phyloP scores from a whole-genome alignment of 2,888 invertebrate species.

The Venusia cambrica region DNA sequence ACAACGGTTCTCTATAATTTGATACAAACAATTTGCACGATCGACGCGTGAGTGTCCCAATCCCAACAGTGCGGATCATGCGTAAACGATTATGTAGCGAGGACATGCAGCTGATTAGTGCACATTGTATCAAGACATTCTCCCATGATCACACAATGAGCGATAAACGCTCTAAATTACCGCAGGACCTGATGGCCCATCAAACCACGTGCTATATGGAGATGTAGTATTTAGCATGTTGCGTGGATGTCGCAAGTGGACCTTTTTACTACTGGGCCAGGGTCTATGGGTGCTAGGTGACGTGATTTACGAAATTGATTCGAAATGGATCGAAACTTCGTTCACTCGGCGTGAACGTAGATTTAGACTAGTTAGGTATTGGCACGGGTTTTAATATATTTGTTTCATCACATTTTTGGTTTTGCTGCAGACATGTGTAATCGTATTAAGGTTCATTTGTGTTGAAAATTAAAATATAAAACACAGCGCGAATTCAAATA shows the following conservation, averaged over 20 bases:
- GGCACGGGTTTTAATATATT: too few species aligned
- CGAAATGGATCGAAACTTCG: too few species aligned
- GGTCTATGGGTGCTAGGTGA: constrained; percentile 2
- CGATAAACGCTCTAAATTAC: constrained; percentile 10
- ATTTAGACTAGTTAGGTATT: too few species aligned
- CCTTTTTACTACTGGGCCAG: constrained; percentile 3
- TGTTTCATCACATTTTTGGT: too few species aligned
- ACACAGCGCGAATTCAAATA: too few species aligned
- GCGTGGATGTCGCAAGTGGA: constrained; percentile 9
- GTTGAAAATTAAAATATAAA: too few species aligned
- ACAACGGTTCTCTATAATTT: too few species aligned
- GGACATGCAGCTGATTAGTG: constrained; percentile 8
- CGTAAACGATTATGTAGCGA: constrained; percentile 12
- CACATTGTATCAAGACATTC: constrained; percentile 13
- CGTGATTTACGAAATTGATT: too few species aligned
- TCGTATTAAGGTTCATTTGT: too few species aligned
- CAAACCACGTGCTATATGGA: background rate
- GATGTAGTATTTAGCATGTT: constrained; percentile 2
- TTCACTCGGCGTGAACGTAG: too few species aligned
- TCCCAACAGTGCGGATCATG: constrained; percentile 5
- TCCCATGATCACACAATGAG: constrained; percentile 12
- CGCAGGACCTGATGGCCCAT: constrained; percentile 9
- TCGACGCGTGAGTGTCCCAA: background rate
- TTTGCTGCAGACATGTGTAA: too few species aligned
- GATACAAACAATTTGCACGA: too few species aligned